phyloP scores from a whole-genome alignment of 2,888 invertebrate species.

The Conops quadrifasciatus region DNA sequence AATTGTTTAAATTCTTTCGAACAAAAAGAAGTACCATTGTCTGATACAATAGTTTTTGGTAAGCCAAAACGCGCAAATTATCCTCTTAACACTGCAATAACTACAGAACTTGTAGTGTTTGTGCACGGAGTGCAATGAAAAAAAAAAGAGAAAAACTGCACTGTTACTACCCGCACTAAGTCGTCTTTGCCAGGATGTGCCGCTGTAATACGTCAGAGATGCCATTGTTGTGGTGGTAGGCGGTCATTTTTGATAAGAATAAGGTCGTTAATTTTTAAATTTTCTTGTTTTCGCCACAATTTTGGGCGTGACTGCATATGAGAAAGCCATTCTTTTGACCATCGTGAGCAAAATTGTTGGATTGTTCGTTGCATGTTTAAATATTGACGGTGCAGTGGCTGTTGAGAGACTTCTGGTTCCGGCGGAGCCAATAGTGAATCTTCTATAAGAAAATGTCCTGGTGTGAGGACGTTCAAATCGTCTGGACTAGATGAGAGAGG shows the following conservation, averaged over 20 bases:
- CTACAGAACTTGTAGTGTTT: too few relatives aligned
- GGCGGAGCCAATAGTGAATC: conserved; percentile 35
- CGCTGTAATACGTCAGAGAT: neutral
- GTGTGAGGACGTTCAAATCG: conserved; percentile 35
- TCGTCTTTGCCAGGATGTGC: neutral
- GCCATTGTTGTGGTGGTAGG: conserved; percentile 2
- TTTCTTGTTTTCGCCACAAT: conserved; percentile 34
- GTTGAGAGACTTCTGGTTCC: neutral
- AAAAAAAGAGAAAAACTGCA: neutral
- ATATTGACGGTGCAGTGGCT: conserved; percentile 21
- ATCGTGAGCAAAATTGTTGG: conserved; percentile 39
- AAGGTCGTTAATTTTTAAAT: conserved; percentile 34
- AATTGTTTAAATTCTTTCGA: too few relatives aligned
- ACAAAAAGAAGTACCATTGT: too few relatives aligned
- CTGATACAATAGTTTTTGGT: too few relatives aligned
- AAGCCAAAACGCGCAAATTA: too few relatives aligned
- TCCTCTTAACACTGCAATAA: too few relatives aligned
- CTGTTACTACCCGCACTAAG: neutral
- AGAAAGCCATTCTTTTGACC: conserved; percentile 40
- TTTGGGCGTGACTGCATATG: conserved; percentile 41
- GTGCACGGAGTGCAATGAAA: too few relatives aligned
- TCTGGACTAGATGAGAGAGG: conserved; percentile 33
- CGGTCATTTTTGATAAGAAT: conserved; percentile 34
- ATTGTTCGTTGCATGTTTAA: conserved; percentile 21
- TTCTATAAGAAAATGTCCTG: conserved; percentile 38